Evolutionary conservation across 2,888 invertebrate species (phyloP).

Genomic region (Schizotus pectinicornis): DNA sequence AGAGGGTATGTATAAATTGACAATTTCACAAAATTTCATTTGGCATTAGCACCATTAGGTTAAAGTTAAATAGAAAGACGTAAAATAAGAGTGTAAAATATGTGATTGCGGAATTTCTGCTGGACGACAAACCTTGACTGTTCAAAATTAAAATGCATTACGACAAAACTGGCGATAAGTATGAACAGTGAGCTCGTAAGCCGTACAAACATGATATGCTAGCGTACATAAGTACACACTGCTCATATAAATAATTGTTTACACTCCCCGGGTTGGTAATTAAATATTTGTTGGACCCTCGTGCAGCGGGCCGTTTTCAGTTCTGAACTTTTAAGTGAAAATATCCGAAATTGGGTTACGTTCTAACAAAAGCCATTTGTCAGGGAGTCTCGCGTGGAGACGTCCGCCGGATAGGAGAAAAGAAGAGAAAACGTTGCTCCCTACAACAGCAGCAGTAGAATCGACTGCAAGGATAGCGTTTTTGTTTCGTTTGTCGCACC

Average conservation of each 20-base stretch:
- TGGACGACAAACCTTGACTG: no score
- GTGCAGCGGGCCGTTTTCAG: no score
- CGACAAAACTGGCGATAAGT: constrained; percentile 16
- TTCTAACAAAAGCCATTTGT: constrained; percentile 30
- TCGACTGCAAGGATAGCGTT: not conserved
- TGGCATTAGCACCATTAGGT: no score
- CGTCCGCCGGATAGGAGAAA: no score
- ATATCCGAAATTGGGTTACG: constrained; percentile 26
- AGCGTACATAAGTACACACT: constrained; percentile 3
- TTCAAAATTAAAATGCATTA: constrained; percentile 20
- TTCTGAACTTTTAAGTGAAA: constrained; percentile 21
- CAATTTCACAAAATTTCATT: no score
- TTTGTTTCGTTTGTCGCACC: constrained; percentile 28
- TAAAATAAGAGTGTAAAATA: no score
- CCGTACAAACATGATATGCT: not conserved
- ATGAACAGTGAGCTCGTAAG: constrained; percentile 19
- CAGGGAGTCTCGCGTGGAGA: constrained; percentile 6
- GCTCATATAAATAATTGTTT: constrained; percentile 24
- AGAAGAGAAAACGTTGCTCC: no score
- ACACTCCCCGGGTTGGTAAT: constrained; percentile 23
- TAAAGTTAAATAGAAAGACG: no score
- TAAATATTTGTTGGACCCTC: constrained; percentile 21
- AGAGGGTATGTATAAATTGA: no score
- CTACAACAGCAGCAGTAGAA: no score
- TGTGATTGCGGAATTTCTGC: no score